Evolutionary conservation across 2,888 invertebrate species (phyloP), one percentile per base, ranked within the genome.

Genomic region (Pherbina coryleti): DNA sequence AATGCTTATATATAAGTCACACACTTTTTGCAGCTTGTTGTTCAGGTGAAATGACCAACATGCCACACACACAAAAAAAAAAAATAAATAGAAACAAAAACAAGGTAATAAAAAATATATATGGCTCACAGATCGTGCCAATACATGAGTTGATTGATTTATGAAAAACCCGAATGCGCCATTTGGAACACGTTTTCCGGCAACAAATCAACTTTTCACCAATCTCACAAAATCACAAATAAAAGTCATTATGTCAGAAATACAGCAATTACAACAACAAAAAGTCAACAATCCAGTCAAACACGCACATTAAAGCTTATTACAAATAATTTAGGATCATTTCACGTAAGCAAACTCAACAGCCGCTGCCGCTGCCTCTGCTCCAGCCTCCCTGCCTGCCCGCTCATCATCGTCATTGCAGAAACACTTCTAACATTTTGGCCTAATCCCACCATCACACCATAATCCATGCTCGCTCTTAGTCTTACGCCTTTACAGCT

Each of bases 251-350:
- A 34, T 55, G 57, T 31, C 55, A 44, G 37, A 49, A 22, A 75
- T 11, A 11, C 55, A 66, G 28, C 69, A 44, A 71, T 53, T 70
- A 73, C 74, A 70, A 67, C 37, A 34, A n/a, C 60, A 73, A 66
- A 64, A 85, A 85, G 87, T 85, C 86, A 86, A 87, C 87, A 85
- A 86, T 86, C 85, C 85, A 84, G 82, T 81, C 80, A 83, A 82
- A 80, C 83, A 81, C 82, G 79, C 81, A 81, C 79, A 81, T 78
- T 79, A 76, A 79, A 79, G 73, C 60, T 66, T 66, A 75, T 75
- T 75, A 75, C 55, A 67, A 66, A 75, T 75, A 75, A 75, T 75
- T 75, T 57, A 19, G 66, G 19, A 66, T 75, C 53, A 53, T 34
- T 53, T 51, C 66, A 66, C 69, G 69, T 75, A 51, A 66, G 64